Evolutionary conservation across 2,113 vertebrate genomes (phyloP).

Genomic region (Saguinus midas): DNA sequence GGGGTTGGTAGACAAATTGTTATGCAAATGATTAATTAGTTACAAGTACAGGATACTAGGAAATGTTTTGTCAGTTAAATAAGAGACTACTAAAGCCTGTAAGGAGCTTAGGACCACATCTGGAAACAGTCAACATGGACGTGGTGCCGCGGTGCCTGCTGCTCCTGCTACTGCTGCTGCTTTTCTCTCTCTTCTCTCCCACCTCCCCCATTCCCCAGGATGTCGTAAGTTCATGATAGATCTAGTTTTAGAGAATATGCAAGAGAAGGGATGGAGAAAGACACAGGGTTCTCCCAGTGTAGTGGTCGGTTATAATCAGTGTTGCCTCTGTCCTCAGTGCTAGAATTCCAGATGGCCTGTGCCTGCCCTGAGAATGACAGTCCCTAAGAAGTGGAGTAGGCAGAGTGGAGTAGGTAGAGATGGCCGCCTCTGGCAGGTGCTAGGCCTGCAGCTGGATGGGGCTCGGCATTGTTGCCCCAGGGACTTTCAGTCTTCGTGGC

Average conservation of each 20-base stretch:
- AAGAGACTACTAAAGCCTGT: not conserved
- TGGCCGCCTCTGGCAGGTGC: not conserved
- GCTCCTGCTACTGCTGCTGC: not conserved
- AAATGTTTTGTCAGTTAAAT: not conserved
- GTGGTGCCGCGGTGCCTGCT: fast-evolving
- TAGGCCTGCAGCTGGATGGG: not conserved
- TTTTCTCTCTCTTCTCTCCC: not conserved
- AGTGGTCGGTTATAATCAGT: not conserved
- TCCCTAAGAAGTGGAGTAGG: not conserved
- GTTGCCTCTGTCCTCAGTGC: not conserved
- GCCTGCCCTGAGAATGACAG: not conserved
- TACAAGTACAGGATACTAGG: not conserved
- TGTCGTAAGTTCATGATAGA: not conserved
- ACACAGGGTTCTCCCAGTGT: not conserved
- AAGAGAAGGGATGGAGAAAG: not conserved
- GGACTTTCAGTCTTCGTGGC: not conserved
- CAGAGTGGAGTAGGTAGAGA: not conserved
- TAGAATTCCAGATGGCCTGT: not conserved
- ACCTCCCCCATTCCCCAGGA: not conserved
- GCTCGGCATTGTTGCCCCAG: not conserved
- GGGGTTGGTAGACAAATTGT: not conserved
- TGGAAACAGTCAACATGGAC: not conserved
- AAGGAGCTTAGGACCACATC: not conserved
- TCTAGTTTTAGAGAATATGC: not conserved
- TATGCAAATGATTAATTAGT: not conserved